Evolutionary conservation across 2,113 vertebrate species (phyloP), one percentile per base, ranked within the genome.

Genomic region (Notothenia rossii): DNA sequence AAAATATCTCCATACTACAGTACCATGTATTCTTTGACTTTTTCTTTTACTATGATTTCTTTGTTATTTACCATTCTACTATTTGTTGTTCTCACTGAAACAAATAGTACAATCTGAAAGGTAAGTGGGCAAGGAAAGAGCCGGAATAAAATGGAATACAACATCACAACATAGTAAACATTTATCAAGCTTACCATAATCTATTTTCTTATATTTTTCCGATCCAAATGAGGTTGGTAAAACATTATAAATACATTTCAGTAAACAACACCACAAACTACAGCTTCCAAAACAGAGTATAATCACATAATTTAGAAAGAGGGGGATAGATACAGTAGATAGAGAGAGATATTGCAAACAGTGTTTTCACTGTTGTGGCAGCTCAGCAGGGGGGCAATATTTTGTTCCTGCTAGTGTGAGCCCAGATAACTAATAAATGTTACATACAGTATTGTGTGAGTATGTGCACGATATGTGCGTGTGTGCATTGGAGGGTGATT

Each of bases 301-400:
- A 60, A 20, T 61, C 29, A 15, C 36, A 51, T 40, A 1, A 40
- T 40, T 40, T 15, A 17, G 51, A 40, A 63, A 51, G 33, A 75
- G 54, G 5, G n/a, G n/a, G n/a, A 64, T 7, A 71, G 76, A 59
- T 77, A 58, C 17, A 68, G 56, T 22, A 82, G 50, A 88, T 71
- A 79, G 22, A 74, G 46, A 70, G 20, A 82, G 51, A 62, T 25
- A 66, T n/a, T 56, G 72, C 64, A 84, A 74, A 65, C 58, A 72
- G 51, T 69, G 63, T 72, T 79, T 86, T 64, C 65, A 81, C 75
- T 89, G 75, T 72, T 82, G 69, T 84, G 82, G 77, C 77, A 85
- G 73, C 77, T 85, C 82, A 82, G 82, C 77, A 66, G 84, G 82
- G 72, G 50, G 56, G 51, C 69, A 69, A 81, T 81, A 84, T 59